These are phyloP conservation scores for Manis pentadactyla DNA, from an alignment of 2,797 vertebrate genomes.

Conservation along the genomic window DNA sequence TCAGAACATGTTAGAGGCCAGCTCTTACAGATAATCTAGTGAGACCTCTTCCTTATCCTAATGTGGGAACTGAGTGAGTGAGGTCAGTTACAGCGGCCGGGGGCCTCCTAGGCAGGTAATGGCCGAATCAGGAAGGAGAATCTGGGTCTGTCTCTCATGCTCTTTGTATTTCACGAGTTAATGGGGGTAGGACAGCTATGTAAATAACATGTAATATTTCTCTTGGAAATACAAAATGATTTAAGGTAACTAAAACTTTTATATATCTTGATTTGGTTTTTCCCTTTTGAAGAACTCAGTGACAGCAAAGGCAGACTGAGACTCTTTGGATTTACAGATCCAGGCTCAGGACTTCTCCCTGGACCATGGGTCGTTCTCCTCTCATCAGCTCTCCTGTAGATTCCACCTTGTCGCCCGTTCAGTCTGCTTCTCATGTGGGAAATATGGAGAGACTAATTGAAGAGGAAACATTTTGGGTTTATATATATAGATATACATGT, in stretches of 20 bases:
- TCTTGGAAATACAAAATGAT: not conserved
- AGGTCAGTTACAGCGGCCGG: not conserved
- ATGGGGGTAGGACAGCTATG: not conserved
- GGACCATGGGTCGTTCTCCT: not conserved
- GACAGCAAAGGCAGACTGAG: not conserved
- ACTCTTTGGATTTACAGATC: not conserved
- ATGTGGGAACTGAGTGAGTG: not conserved
- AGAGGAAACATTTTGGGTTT: not conserved
- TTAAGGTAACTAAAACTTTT: not conserved
- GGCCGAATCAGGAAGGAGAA: not conserved
- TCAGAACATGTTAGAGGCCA: not conserved
- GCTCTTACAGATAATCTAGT: not conserved
- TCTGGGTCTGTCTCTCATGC: not conserved
- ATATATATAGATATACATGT: too few species aligned
- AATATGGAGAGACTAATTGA: not conserved
- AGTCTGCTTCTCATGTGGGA: not conserved
- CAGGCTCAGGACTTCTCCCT: not conserved
- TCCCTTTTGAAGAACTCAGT: not conserved
- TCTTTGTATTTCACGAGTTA: not conserved
- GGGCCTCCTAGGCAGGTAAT: not conserved
- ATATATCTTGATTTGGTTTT: not conserved
- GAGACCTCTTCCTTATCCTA: not conserved
- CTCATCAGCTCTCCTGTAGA: not conserved
- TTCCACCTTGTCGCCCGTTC: not conserved
- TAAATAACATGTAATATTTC: constrained; percentile 10